Conservation (phyloP, 2,797 vertebrate species). For the Simalia tracyae region DNA sequence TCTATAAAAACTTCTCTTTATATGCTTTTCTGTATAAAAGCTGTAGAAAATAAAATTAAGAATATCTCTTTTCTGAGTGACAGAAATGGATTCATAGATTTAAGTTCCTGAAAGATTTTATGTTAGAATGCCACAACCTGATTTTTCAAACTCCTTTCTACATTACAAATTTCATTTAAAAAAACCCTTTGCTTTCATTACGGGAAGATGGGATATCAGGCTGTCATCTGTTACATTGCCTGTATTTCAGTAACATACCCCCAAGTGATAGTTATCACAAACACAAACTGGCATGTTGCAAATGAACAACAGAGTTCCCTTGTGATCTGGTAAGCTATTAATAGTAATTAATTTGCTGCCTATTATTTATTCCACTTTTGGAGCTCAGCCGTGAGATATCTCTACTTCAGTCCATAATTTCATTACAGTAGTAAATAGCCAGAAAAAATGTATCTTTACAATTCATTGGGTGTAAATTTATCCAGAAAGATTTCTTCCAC, state of each 20-base stretch:
- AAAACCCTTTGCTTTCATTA: constrained; percentile 23
- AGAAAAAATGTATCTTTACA: constrained; percentile 39
- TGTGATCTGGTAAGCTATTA: constrained; percentile 37
- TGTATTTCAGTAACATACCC: constrained; percentile 13
- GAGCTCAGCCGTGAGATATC: background rate
- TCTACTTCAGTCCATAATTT: constrained; percentile 25
- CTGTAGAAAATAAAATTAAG: background rate
- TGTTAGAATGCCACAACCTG: constrained; percentile 2
- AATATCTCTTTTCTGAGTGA: background rate
- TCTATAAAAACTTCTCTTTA: background rate
- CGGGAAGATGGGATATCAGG: background rate
- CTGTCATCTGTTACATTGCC: constrained; percentile 24
- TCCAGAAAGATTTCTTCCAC: background rate
- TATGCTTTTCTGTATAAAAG: background rate
- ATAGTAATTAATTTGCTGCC: constrained; percentile 49
- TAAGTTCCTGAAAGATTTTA: constrained; percentile 24
- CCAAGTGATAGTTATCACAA: constrained; percentile 15
- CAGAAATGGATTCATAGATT: background rate
- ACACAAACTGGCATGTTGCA: constrained; percentile 37
- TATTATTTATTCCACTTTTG: constrained; percentile 42
- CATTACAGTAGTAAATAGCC: constrained; percentile 25
- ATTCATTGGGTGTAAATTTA: constrained; percentile 14
- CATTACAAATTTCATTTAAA: background rate
- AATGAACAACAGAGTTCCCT: constrained; percentile 40
- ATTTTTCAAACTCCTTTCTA: accelerated